A percentile compares a stretch with the other conserved stretches of the same genome.
Evolutionary conservation across 2,888 invertebrate genomes (phyloP).

Genomic region (Gibbula magus): DNA sequence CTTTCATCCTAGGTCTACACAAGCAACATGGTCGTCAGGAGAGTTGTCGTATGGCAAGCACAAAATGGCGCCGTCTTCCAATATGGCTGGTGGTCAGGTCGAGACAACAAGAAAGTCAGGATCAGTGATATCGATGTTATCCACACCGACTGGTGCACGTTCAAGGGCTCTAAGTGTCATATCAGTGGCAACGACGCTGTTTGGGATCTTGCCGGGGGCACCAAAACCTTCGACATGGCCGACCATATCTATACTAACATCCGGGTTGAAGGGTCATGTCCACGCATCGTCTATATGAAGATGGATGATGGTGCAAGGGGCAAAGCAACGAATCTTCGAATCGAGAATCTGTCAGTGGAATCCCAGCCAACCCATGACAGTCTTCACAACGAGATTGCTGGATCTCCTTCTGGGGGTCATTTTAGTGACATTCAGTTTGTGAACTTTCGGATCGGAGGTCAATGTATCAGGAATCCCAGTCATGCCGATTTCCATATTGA

Average conservation of each 20-base stretch:
- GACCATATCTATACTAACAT: constrained; percentile 18
- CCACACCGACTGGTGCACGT: constrained; percentile 36
- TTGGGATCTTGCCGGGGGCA: constrained; percentile 26
- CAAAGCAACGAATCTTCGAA: background rate
- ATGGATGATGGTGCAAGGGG: constrained; percentile 14
- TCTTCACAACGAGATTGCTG: constrained; percentile 30
- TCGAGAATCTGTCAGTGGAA: constrained; percentile 19
- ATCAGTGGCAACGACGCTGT: constrained; percentile 28
- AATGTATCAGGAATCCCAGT: constrained; percentile 18
- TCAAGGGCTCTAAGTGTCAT: constrained; percentile 27
- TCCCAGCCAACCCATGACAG: constrained; percentile 21
- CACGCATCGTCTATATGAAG: constrained; percentile 28
- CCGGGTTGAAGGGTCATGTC: constrained; percentile 29
- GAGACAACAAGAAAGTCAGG: constrained; percentile 10
- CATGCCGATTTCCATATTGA: constrained; percentile 27
- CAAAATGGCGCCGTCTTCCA: constrained; percentile 41
- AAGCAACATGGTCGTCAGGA: constrained; percentile 20
- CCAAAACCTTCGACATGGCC: constrained; percentile 1
- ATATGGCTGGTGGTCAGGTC: constrained; percentile 31
- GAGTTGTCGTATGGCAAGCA: constrained; percentile 35
- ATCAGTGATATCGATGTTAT: constrained; percentile 35
- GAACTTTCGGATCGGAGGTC: constrained; percentile 24
- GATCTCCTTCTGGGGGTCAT: background rate
- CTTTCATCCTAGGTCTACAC: constrained; percentile 25
- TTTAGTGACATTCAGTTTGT: constrained; percentile 2